Percentiles rank a stretch among this genome's conserved stretches.
Evolutionary conservation across 2,888 invertebrate genomes (phyloP).

Genomic region (Ormyrus rosae): DNA sequence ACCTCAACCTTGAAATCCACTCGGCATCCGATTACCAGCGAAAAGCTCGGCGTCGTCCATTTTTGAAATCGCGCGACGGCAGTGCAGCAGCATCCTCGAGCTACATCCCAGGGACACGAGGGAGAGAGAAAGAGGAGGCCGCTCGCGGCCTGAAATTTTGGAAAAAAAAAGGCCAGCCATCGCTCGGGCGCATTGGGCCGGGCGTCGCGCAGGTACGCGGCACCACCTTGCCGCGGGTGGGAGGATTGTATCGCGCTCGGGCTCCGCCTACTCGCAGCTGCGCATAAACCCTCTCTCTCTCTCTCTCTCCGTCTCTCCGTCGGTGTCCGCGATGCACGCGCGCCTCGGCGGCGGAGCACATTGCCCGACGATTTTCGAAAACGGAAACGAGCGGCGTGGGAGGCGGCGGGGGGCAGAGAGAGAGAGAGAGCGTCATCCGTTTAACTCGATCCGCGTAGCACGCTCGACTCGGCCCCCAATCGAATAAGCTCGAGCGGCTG

Average conservation of each 20-base stretch:
- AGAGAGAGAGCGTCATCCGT: constrained; percentile 66
- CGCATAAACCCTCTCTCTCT: constrained; percentile 15
- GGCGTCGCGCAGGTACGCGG: background rate
- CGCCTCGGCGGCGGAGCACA: background rate
- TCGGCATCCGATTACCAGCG: no score
- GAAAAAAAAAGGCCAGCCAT: background rate
- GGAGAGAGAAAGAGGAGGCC: no score
- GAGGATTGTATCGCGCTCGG: constrained; percentile 43
- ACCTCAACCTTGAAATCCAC: no score
- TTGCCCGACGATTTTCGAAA: background rate
- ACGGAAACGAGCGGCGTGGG: no score
- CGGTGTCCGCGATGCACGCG: background rate
- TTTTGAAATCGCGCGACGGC: no score
- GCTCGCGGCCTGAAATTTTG: background rate
- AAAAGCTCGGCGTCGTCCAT: no score
- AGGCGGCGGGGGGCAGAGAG: constrained; percentile 44
- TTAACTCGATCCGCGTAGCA: constrained; percentile 50
- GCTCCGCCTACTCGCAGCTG: constrained; percentile 25
- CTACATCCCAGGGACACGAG: no score
- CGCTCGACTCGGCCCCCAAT: background rate
- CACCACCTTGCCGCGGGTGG: constrained; percentile 4
- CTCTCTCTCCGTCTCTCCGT: constrained; percentile 12
- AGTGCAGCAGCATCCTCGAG: no score
- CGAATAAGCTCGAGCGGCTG: constrained; percentile 17
- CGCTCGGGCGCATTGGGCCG: background rate